These are phyloP conservation scores for Cheilosia vulpina DNA, from an alignment of 2,888 invertebrate genomes.

Conservation along the genomic window DNA sequence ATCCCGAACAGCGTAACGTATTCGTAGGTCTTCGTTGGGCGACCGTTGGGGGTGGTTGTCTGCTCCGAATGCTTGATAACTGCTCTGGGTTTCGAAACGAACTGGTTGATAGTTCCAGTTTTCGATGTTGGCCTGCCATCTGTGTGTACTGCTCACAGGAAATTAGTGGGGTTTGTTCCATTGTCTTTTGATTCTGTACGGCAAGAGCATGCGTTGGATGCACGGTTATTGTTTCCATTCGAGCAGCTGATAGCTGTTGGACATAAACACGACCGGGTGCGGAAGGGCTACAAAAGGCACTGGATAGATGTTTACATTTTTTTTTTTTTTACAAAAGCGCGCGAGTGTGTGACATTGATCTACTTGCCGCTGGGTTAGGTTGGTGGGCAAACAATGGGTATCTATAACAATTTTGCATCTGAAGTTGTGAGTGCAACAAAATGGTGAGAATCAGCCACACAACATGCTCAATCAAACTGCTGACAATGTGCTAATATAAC, in stretches of 20 bases:
- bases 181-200: constrained; percentile 61
- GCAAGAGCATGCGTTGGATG: constrained; percentile 74
- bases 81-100: constrained; percentile 57
- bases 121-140: constrained; percentile 52
- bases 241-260: constrained; percentile 55
- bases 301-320: constrained; percentile 23
- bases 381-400: too few relatives aligned
- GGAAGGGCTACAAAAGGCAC: not conserved
- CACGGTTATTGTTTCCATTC: constrained; percentile 52
- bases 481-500: too few relatives aligned
- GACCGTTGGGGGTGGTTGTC: constrained; percentile 3
- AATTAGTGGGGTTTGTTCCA: constrained; percentile 56
- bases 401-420: too few relatives aligned
- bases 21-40: constrained; percentile 65
- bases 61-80: constrained; percentile 28
- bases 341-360: constrained; percentile 49
- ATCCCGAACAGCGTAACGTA: constrained; percentile 47
- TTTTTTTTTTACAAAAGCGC: not conserved
- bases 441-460: too few relatives aligned
- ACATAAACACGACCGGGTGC: not conserved
- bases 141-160: constrained; percentile 12
- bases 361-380: constrained; percentile 16
- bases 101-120: constrained; percentile 70
- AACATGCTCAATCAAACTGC: too few relatives aligned
- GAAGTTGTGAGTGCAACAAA: too few relatives aligned